Base-by-base conservation (phyloP, 2,797 vertebrate species). In the Spheniscus humboldti region DNA sequence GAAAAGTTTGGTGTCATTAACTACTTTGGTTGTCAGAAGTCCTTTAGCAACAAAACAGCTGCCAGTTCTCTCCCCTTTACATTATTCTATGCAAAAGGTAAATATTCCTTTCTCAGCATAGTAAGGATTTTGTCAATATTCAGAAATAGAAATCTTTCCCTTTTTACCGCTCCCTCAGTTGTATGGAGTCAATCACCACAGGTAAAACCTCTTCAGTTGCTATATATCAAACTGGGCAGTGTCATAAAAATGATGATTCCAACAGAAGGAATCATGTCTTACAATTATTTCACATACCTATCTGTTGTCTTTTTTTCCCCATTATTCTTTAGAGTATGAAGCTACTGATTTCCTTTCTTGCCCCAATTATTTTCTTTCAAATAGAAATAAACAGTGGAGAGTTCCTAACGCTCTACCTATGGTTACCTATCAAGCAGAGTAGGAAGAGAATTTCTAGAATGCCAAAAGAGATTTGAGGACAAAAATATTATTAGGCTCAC, bases 371-470 rank as follows among this genome's bases (percentile, higher is more conserved):
- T 83, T 67, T 59, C 16, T 55, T 66, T 48, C 17, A 57, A 25
- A 25, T 8, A 66, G 12, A 69, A 94, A 41, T 17, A 55, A 59
- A 48, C 10, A 31, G 14, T 5, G 53, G 11, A 47, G 27, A 39
- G 14, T 52, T 43, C 20, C 27, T 31, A 30, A 57, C 1, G 0
- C 15, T 13, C 27, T 62, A 18, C 22, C 31, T 53, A 2, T 8
- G 13, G 13, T 30, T 66, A 50, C 25, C 14, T n/a, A 18, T 11
- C 16, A 60, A 76, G 23, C 11, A 41, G 27, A 73, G 23, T 8
- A 73, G 20, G 17, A 88, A 50, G 7, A 10, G 1, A 77, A 79
- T 24, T 73, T 73, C 55, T 30, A 16, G 30, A 79, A 72, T 25
- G 15, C 13, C 53, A 56, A 52, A 86, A 53, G 7, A 63, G 28